A percentile compares a stretch with the other conserved stretches of the same genome.
phyloP scores from a whole-genome alignment of 2,797 vertebrate species.

The Microctenopoma lineatum region DNA sequence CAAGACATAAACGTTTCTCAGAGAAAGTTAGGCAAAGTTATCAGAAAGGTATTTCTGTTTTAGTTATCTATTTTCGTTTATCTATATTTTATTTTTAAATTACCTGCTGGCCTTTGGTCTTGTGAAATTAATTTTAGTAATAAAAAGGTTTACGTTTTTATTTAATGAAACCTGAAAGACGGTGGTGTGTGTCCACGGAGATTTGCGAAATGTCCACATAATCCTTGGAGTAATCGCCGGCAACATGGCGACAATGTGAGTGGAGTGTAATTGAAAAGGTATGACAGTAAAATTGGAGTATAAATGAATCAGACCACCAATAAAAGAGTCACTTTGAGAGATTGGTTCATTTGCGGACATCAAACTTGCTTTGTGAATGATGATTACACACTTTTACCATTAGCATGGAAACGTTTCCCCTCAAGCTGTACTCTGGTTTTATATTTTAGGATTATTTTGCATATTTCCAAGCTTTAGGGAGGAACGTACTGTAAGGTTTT shows the following conservation, averaged over 20 bases:
- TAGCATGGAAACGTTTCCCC: conserved; percentile 20
- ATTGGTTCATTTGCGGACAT: conserved; percentile 46
- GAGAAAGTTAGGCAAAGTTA: background rate
- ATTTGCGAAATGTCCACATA: conserved; percentile 3
- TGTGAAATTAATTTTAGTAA: conserved; percentile 12
- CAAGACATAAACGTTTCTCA: no score
- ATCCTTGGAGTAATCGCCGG: background rate
- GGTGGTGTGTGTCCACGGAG: conserved; percentile 6
- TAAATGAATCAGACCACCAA: conserved; percentile 45
- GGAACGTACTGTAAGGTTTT: conserved; percentile 3
- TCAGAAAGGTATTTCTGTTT: conserved; percentile 6
- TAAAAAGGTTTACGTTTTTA: conserved; percentile 10
- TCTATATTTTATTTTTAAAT: conserved; percentile 30
- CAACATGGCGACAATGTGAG: background rate
- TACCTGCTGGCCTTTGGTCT: conserved; percentile 10
- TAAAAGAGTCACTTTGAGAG: conserved; percentile 33
- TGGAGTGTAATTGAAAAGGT: conserved; percentile 49
- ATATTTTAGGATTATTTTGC: conserved; percentile 10
- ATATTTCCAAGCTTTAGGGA: conserved; percentile 25
- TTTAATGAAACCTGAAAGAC: conserved; percentile 2
- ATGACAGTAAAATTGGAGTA: conserved; percentile 24
- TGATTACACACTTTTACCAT: conserved; percentile 34
- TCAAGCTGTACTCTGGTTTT: conserved; percentile 9
- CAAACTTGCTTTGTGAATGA: conserved; percentile 40
- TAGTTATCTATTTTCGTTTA: conserved; percentile 4